Evolutionary conservation across 2,888 invertebrate genomes (phyloP).

Genomic region (Leptopterna dolabrata): DNA sequence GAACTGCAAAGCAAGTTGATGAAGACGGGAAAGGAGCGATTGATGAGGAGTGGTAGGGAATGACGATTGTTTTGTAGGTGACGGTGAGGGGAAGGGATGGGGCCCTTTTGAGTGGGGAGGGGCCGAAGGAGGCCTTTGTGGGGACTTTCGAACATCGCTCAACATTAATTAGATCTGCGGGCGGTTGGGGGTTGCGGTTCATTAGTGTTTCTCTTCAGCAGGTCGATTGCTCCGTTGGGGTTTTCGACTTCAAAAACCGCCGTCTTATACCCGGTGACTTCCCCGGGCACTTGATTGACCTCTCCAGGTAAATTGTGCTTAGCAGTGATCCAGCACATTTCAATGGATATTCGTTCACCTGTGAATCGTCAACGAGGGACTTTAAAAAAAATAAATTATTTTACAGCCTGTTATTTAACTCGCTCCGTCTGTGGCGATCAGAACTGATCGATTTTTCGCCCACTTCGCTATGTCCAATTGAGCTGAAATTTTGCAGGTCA

Average conservation of each 20-base stretch:
- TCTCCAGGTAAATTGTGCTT: background rate
- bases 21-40: background rate
- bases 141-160: constrained; percentile 12
- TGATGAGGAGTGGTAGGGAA: background rate
- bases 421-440: too few relatives aligned
- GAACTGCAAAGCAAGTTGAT: background rate
- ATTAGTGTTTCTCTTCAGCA: constrained; percentile 24
- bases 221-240: background rate
- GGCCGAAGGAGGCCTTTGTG: background rate
- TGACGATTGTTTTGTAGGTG: too few relatives aligned
- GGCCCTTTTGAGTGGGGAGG: too few relatives aligned
- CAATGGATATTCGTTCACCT: background rate
- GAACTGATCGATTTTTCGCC: too few relatives aligned
- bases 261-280: background rate
- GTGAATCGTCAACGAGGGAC: background rate
- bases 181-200: constrained; percentile 17
- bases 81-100: too few relatives aligned
- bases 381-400: too few relatives aligned
- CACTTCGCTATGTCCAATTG: too few relatives aligned
- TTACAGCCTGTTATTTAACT: too few relatives aligned
- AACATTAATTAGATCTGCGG: constrained; percentile 29
- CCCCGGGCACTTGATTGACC: background rate
- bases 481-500: too few relatives aligned
- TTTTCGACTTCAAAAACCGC: background rate
- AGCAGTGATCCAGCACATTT: background rate